A percentile compares a stretch with the other conserved stretches of the same genome.
Conservation (phyloP, 1,140 invertebrate species). For the Lepidotrigona ventralis region DNA sequence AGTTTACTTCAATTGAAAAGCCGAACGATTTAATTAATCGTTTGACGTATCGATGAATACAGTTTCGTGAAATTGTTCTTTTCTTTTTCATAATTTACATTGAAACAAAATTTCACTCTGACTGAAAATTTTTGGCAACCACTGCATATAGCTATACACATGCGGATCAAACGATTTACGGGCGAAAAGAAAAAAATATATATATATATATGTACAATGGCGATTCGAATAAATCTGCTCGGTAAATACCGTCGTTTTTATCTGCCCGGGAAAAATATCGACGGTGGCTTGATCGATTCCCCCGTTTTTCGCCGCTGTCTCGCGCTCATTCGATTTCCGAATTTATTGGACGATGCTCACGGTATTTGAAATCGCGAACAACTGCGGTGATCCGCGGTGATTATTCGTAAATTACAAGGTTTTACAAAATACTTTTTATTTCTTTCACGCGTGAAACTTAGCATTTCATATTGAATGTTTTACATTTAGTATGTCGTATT, state of each 20-base stretch:
- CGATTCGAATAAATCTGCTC: conserved; percentile 43
- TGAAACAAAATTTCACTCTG: too few species aligned
- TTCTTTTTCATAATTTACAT: too few species aligned
- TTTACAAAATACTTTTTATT: not conserved
- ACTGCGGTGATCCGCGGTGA: not conserved
- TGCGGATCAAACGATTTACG: not conserved
- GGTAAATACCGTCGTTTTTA: conserved; percentile 57
- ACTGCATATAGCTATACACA: not conserved
- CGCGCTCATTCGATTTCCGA: not conserved
- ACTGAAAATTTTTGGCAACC: too few species aligned
- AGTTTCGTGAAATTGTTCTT: too few species aligned
- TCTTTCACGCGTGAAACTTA: not conserved
- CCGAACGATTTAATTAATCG: too few species aligned
- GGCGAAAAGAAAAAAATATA: not conserved
- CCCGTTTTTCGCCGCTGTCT: not conserved
- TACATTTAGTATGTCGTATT: not conserved
- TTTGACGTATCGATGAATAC: too few species aligned
- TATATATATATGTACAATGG: too few species aligned
- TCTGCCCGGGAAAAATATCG: conserved; percentile 45
- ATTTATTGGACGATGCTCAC: conserved; percentile 7
- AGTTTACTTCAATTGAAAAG: too few species aligned
- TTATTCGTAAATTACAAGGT: not conserved
- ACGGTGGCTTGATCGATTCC: not conserved
- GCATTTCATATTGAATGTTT: not conserved
- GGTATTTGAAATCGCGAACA: too few species aligned